A percentile compares a stretch with the other conserved stretches of the same genome.
phyloP scores from a whole-genome alignment of 1,140 invertebrate genomes.

The Dolichoris vasculosae region DNA sequence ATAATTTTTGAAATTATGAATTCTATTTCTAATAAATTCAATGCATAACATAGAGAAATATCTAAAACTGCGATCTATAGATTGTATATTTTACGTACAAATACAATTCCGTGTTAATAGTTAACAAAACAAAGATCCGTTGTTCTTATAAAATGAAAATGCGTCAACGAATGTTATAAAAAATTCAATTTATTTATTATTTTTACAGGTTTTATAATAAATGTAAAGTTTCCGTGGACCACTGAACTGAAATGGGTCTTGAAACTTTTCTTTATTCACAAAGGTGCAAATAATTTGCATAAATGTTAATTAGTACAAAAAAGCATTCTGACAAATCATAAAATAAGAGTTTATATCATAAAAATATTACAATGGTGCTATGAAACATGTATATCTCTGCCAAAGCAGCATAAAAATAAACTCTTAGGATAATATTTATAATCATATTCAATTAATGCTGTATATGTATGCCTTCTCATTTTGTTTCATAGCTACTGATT shows the following conservation, averaged over 20 bases:
- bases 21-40: constrained; percentile 22
- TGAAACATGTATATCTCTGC: constrained; percentile 60
- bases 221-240: constrained; percentile 15
- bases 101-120: constrained; percentile 27
- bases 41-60: neutral
- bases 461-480: constrained; percentile 58
- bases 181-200: constrained; percentile 48
- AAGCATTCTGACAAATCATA: constrained; percentile 45
- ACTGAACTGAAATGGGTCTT: constrained; percentile 28
- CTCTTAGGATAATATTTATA: constrained; percentile 66
- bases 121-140: constrained; percentile 29
- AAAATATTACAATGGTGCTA: constrained; percentile 64
- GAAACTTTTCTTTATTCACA: constrained; percentile 11
- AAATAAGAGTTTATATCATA: constrained; percentile 54
- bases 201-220: constrained; percentile 27
- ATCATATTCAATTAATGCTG: constrained; percentile 58
- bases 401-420: constrained; percentile 61
- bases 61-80: neutral
- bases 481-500: constrained; percentile 41
- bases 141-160: constrained; percentile 35
- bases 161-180: constrained; percentile 26
- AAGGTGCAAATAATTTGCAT: constrained; percentile 36
- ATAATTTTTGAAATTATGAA: constrained; percentile 9
- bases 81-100: constrained; percentile 24
- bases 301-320: constrained; percentile 62